These are phyloP conservation scores for Patella vulgata DNA, from an alignment of 1,140 invertebrate species.

Conservation along the genomic window DNA sequence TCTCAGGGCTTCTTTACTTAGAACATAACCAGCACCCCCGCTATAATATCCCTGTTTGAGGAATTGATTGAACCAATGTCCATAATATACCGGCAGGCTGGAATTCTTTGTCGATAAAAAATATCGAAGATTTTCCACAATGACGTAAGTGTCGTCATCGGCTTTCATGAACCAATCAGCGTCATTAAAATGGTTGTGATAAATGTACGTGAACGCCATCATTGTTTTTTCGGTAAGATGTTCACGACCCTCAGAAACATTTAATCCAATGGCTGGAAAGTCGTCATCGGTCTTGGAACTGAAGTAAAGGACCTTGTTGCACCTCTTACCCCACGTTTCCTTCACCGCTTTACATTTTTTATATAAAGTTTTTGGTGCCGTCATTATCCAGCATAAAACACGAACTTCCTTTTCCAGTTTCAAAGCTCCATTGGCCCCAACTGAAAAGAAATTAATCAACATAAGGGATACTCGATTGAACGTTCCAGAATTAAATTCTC, in stretches of 20 bases:
- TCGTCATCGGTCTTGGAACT: constrained; percentile 17
- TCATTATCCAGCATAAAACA: constrained; percentile 96
- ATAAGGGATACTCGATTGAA: no score
- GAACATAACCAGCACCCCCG: constrained; percentile 77
- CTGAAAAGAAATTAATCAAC: constrained; percentile 56
- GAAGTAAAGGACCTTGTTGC: constrained; percentile 73
- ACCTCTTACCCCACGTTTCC: constrained; percentile 93
- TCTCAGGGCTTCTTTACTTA: constrained; percentile 71
- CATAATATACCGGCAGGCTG: constrained; percentile 56
- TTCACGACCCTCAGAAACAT: constrained; percentile 13
- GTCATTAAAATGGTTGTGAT: constrained; percentile 52
- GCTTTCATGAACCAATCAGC: constrained; percentile 57
- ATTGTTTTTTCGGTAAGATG: constrained; percentile 18
- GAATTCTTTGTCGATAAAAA: constrained; percentile 35
- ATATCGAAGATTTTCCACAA: constrained; percentile 65
- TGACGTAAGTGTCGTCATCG: constrained; percentile 80
- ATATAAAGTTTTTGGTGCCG: constrained; percentile 81
- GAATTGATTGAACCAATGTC: constrained; percentile 61
- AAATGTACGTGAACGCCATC: constrained; percentile 78
- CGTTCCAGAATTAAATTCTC: no score
- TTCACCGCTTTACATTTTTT: constrained; percentile 91
- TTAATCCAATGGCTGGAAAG: constrained; percentile 25
- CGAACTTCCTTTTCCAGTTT: constrained; percentile 74
- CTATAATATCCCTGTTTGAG: constrained; percentile 54
- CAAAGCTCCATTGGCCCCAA: constrained; percentile 73